Evolutionary conservation across 2,888 invertebrate genomes (phyloP), one percentile per base, ranked within the genome.

Genomic region (Erannis defoliaria): DNA sequence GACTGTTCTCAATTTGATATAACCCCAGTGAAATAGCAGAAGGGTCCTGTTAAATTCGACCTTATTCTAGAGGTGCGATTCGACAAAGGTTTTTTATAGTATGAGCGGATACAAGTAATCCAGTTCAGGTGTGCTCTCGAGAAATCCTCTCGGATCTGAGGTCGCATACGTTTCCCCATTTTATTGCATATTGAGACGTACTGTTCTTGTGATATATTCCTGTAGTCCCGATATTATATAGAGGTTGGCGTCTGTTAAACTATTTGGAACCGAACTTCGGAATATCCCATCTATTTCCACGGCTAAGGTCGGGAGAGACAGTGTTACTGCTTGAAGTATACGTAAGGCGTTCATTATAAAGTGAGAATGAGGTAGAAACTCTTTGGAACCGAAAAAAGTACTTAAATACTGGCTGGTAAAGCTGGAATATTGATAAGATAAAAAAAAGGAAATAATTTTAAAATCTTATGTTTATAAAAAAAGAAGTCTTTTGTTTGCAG

Each of bases 171-270:
- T 87, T 87, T 77, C 71, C 84, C 78, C 76, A 81, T 88, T 92
- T 92, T 91, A 91, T 90, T 90, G 90, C 89, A 89, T 91, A 91
- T 92, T 93, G 92, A 90, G 89, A 89, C 86, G 86, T 89, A 89
- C 79, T 86, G 82, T 88, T 82, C 84, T 70, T 81, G 75, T 88
- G 88, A 88, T 86, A 86, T 86, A 88, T 88, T 81, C 77, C 73
- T 73, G 73, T 72, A 67, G 72, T 64, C 73, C 72, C 78, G 68
- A 76, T 81, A 78, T 85, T 84, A 86, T 80, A 83, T 78, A 75
- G 77, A 80, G 79, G 77, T 76, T 76, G 75, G 71, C 70, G 59
- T 63, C 75, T 78, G 80, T 82, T 80, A 81, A 84, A 84, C 82
- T 80, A 84, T 87, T 85, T 76, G 72, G 72, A 73, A 70, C 71